Evolutionary conservation across 1,140 invertebrate species (phyloP), one percentile per base, ranked within the genome.

Genomic region (Mizuhopecten yessoensis): DNA sequence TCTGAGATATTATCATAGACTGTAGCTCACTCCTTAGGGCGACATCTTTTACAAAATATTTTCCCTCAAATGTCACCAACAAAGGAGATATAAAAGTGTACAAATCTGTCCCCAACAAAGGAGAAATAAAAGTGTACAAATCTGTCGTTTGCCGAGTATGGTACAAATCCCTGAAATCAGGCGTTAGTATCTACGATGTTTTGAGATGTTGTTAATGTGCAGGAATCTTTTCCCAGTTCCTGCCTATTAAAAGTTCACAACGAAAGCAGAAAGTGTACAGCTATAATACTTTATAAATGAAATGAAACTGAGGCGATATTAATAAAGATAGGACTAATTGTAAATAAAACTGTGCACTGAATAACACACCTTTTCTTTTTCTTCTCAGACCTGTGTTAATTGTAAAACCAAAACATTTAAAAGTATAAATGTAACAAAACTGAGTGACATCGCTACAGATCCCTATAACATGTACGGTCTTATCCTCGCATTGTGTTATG

Each of bases 311-410:
- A 49, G 45, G 57, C 57, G 23, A 29, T 75, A 75, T 75, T 75
- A 75, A 75, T 75, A n/a, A 75, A 75, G 57, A 75, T 9, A 75
- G 9, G 9, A 75, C 57, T 75, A 75, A 23, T 75, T 17, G 5
- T 39, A 17, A 45, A 45, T 17, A 20, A 45, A 45, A 75, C 0
- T 17, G 57, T 75, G 57, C 57, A 75, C n/a, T n/a, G 57, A 39
- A 13, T 29, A 75, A 75, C 57, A 75, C 57, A 75, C 57, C 57
- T 75, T 75, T 75, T 75, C 57, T 75, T 75, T 75, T 75, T 75
- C 57, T n/a, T 75, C 57, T 75, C 57, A 5, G 57, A 75, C 57
- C 57, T 75, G 57, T 75, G 57, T n/a, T 75, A 75, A 75, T 75
- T 75, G 57, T 29, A 75, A 75, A 75, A 75, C n/a, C n/a, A 75